Conservation (phyloP, 2,888 invertebrate species). For the Coremacera marginata region DNA sequence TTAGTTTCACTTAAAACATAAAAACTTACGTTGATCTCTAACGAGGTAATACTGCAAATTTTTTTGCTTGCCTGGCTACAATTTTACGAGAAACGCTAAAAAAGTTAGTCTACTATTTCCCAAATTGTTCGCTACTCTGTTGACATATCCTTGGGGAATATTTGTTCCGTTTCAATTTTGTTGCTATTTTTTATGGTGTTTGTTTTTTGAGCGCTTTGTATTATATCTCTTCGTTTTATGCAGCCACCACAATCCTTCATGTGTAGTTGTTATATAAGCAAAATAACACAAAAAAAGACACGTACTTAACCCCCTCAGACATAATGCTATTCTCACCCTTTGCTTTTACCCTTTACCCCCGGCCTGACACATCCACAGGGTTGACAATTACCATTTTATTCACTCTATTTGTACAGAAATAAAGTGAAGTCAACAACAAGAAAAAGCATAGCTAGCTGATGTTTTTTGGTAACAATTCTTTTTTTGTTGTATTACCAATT, state of each 20-base stretch:
- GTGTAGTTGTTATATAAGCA: background rate
- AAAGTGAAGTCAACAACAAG: constrained; percentile 14
- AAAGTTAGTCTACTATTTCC: background rate
- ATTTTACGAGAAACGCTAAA: constrained; percentile 35
- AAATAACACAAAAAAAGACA: background rate
- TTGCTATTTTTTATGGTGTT: background rate
- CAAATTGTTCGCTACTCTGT: constrained; percentile 31
- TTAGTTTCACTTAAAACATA: no score
- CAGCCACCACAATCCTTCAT: constrained; percentile 38
- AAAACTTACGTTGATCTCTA: no score
- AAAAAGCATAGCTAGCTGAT: background rate
- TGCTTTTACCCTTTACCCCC: background rate
- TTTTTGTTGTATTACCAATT: background rate
- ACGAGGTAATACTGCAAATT: background rate
- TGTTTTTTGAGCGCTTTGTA: background rate
- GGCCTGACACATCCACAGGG: background rate
- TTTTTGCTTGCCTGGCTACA: constrained; percentile 3
- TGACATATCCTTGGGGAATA: constrained; percentile 41
- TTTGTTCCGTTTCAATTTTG: constrained; percentile 20
- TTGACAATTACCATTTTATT: constrained; percentile 41
- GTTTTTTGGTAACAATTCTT: constrained; percentile 34
- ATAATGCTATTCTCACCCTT: background rate
- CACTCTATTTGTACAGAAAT: constrained; percentile 37
- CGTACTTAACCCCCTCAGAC: background rate
- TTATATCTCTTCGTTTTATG: background rate